Conservation (phyloP, 2,888 invertebrate genomes). For the Biston betularia region DNA sequence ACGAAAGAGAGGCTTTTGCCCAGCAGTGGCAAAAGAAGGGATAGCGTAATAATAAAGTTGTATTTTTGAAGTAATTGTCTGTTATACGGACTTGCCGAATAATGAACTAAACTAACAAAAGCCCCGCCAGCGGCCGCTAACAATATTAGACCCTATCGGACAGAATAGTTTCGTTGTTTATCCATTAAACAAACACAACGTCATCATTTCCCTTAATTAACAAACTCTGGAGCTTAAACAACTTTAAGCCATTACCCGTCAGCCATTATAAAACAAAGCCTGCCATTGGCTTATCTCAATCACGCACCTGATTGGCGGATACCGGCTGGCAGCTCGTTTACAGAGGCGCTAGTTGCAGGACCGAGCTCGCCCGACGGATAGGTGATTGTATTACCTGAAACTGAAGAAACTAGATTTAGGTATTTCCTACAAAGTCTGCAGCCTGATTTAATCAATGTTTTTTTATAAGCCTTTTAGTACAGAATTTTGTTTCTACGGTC, state of each 20-base stretch:
- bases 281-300: slow-evolving; percentile 33
- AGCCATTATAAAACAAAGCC: slow-evolving; percentile 32
- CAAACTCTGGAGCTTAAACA: slow-evolving; percentile 23
- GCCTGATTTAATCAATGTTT: not conserved
- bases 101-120: not conserved
- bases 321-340: slow-evolving; percentile 28
- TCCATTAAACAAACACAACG: slow-evolving; percentile 19
- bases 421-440: not conserved
- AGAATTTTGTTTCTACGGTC: no score
- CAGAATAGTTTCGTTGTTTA: slow-evolving; percentile 15
- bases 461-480: no score
- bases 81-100: not conserved
- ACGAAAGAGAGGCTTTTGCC: no score
- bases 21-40: no score
- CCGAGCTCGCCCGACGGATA: not conserved
- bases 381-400: slow-evolving; percentile 30
- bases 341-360: slow-evolving; percentile 28
- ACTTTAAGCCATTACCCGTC: slow-evolving; percentile 34
- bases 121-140: slow-evolving; percentile 1
- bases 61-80: not conserved
- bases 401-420: slow-evolving; percentile 25
- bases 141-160: slow-evolving; percentile 7
- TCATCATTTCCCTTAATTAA: slow-evolving; percentile 23
- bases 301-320: slow-evolving; percentile 36
- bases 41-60: no score